phyloP scores from a whole-genome alignment of 2,888 invertebrate genomes.

The Orthonychiurus folsomi region DNA sequence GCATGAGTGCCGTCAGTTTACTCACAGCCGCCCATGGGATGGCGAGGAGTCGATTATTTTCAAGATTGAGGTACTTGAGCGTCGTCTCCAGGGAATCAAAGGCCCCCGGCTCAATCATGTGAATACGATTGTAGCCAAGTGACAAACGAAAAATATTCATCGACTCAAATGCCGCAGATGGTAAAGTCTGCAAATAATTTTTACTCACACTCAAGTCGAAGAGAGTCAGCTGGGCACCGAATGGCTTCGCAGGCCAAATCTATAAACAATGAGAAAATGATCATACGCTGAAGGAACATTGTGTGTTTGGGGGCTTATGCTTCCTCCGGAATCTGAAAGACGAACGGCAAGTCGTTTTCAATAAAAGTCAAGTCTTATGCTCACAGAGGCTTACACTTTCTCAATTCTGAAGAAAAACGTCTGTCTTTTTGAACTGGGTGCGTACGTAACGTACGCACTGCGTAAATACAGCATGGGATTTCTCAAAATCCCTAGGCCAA shows the following conservation, averaged over 20 bases:
- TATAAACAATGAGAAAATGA: slow-evolving; percentile 12
- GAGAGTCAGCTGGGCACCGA: slow-evolving; percentile 52
- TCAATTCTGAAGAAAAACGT: too few relatives aligned
- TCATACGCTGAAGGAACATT: too few relatives aligned
- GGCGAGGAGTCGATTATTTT: slow-evolving; percentile 64
- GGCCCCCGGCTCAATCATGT: slow-evolving; percentile 68
- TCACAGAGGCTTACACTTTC: too few relatives aligned
- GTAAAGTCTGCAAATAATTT: slow-evolving; percentile 62
- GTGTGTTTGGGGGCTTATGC: too few relatives aligned
- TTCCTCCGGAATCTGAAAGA: neutral
- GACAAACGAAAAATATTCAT: slow-evolving; percentile 60
- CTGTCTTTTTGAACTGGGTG: too few relatives aligned
- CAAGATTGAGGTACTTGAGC: slow-evolving; percentile 66
- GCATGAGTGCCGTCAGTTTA: slow-evolving; percentile 62
- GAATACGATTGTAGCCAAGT: slow-evolving; percentile 81
- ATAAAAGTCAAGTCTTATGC: too few relatives aligned
- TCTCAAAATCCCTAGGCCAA: too few relatives aligned
- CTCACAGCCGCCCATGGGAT: slow-evolving; percentile 63
- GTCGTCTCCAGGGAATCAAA: slow-evolving; percentile 57
- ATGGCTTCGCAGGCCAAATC: slow-evolving; percentile 35
- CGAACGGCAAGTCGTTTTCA: too few relatives aligned
- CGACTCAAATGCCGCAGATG: slow-evolving; percentile 58
- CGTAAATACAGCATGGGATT: too few relatives aligned
- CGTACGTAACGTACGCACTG: too few relatives aligned
- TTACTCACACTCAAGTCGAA: slow-evolving; percentile 72